Conservation (phyloP, 1,140 invertebrate species). For the Eupristina koningsbergeri region DNA sequence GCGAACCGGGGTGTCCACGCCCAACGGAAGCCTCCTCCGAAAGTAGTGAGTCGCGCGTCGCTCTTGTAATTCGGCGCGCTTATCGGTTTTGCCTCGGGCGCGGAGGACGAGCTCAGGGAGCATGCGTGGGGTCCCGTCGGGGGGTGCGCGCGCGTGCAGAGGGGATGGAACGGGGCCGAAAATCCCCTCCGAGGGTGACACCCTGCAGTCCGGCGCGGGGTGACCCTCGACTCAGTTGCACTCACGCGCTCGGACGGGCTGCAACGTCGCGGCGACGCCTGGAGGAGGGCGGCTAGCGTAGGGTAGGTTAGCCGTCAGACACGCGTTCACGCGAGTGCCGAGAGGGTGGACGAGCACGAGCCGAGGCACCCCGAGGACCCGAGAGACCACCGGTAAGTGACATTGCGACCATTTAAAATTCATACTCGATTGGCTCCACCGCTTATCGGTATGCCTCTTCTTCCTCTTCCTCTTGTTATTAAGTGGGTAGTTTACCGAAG, state of each 20-base stretch:
- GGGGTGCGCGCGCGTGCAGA: slow-evolving; percentile 38
- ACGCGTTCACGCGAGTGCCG: slow-evolving; percentile 19
- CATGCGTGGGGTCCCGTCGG: background rate
- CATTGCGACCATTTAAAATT: background rate
- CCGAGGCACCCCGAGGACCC: background rate
- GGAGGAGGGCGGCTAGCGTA: background rate
- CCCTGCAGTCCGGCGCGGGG: slow-evolving; percentile 71
- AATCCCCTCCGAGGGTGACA: slow-evolving; percentile 65
- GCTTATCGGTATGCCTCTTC: no score
- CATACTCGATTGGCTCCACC: no score
- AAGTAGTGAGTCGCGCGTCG: background rate
- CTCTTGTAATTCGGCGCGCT: slow-evolving; percentile 24
- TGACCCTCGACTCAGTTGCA: slow-evolving; percentile 53
- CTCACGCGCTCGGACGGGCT: slow-evolving; percentile 48
- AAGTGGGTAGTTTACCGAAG: no score
- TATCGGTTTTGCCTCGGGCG: slow-evolving; percentile 12
- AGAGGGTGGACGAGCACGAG: background rate
- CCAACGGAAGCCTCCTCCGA: background rate
- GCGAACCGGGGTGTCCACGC: background rate
- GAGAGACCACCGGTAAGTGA: background rate
- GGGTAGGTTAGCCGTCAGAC: background rate
- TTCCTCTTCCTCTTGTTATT: no score
- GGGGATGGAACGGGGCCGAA: slow-evolving; percentile 41
- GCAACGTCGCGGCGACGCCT: slow-evolving; percentile 29
- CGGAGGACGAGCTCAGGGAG: background rate